Evolutionary conservation across 2,888 invertebrate species (phyloP).

Genomic region (Pseudoips prasinana): DNA sequence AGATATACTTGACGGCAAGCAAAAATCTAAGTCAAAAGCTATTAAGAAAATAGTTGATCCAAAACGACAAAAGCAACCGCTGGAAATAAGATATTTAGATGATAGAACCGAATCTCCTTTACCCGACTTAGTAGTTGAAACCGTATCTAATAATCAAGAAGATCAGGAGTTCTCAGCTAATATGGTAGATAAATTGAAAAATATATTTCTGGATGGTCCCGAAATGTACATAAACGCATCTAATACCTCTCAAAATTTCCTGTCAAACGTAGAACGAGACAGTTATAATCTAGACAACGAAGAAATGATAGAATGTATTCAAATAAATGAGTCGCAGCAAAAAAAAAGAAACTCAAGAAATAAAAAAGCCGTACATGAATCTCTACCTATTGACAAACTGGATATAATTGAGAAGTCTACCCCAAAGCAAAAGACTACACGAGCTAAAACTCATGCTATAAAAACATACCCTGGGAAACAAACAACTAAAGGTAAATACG

Average conservation of each 20-base stretch:
- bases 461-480: constrained; percentile 2
- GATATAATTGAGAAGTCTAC: too few species aligned
- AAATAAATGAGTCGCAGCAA: constrained; percentile 1
- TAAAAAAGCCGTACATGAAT: not conserved
- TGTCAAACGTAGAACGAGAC: constrained; percentile 43
- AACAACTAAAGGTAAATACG: constrained; percentile 10
- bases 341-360: constrained; percentile 11
- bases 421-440: not conserved
- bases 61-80: constrained; percentile 19
- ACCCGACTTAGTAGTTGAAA: constrained; percentile 59
- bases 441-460: not conserved
- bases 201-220: constrained; percentile 40
- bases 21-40: constrained; percentile 18
- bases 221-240: constrained; percentile 37
- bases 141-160: constrained; percentile 25
- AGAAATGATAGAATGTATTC: constrained; percentile 29
- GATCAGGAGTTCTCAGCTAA: constrained; percentile 41
- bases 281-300: constrained; percentile 31
- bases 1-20: constrained; percentile 9
- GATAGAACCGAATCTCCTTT: constrained; percentile 57
- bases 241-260: constrained; percentile 51
- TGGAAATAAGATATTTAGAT: constrained; percentile 17
- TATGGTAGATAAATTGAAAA: constrained; percentile 50
- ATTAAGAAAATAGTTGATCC: constrained; percentile 20
- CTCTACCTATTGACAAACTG: not conserved